A percentile compares a stretch with the other conserved stretches of the same genome.
Conservation (phyloP, 2,797 vertebrate species). For the Oreochromis mossambicus region DNA sequence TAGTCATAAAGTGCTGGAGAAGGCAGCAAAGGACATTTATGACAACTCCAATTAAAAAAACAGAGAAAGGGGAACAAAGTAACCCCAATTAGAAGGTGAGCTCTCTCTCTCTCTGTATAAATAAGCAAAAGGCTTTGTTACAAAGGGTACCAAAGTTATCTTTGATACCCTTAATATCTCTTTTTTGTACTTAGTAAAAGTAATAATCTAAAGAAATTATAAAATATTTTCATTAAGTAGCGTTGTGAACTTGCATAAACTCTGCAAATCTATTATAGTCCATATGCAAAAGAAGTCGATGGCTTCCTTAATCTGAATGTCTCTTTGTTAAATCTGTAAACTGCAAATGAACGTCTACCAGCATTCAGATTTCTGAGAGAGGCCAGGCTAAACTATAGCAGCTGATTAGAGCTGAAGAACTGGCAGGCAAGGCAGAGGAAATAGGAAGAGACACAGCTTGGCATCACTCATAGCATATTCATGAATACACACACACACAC, state of each 20-base stretch:
- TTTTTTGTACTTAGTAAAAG: not conserved
- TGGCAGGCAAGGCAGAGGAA: not conserved
- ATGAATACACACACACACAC: not conserved
- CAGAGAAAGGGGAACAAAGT: conserved; percentile 11
- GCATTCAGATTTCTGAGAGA: not conserved
- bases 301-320: not conserved
- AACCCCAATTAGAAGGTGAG: not conserved
- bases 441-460: not conserved
- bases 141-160: not conserved
- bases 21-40: conserved; percentile 2
- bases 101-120: not conserved
- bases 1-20: conserved; percentile 22
- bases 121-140: not conserved
- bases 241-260: not conserved
- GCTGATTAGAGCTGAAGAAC: conserved; percentile 7
- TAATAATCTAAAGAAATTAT: not conserved
- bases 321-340: not conserved
- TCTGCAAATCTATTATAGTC: not conserved
- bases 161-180: not conserved
- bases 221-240: not conserved
- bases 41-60: not conserved
- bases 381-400: not conserved
- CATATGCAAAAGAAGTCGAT: not conserved
- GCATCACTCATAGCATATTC: not conserved
- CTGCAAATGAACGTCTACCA: not conserved